Base-by-base conservation (phyloP, 2,888 invertebrate species). In the Oscheius sp. region DNA sequence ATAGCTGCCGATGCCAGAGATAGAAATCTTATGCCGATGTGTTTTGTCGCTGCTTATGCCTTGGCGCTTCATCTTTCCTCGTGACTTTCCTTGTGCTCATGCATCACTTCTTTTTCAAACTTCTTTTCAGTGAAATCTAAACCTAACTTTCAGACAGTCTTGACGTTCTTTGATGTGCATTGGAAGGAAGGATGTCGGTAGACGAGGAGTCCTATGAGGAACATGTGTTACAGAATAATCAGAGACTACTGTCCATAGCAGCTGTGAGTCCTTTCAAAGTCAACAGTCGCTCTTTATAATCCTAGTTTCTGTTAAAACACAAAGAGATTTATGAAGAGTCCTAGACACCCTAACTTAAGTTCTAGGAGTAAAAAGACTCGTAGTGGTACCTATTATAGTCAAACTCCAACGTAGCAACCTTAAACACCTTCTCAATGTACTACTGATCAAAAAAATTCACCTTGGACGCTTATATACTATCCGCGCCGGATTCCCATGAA, bases 191-290 rank as follows among this genome's bases (percentile, higher is more conserved):
- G 63, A 63, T 63, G 63, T 63, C 63, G 13, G 63, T 7, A 63
- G 63, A 63, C 63, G 63, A 63, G 53, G 68, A 68, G 55, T 76
- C 77, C 66, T 83, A 80, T 70, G 81, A 79, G 71, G 79, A 83
- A 73, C 83, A 83, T 76, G 79, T 83, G 42, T 70, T 76, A 42
- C 76, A 75, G 60, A 83, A 79, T 70, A 83, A 83, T 73, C 74
- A 37, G 47, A 71, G 83, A 32, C 75, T 83, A 9, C 70, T 76
- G 32, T 79, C 79, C 0, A 79, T 83, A 37, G 71, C 77, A 70
- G 48, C 65, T 50, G 83, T 83, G 60, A 80, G 80, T 65, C 7
- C 10, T 58, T 66, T 48, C 10, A 5, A 5, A 7, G 21, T 21
- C 21, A 21, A 21, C 21, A 21, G 21, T 21, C 21, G 21, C 21